Base-by-base conservation (phyloP, 2,888 invertebrate genomes). In the Plagodis dolabraria region DNA sequence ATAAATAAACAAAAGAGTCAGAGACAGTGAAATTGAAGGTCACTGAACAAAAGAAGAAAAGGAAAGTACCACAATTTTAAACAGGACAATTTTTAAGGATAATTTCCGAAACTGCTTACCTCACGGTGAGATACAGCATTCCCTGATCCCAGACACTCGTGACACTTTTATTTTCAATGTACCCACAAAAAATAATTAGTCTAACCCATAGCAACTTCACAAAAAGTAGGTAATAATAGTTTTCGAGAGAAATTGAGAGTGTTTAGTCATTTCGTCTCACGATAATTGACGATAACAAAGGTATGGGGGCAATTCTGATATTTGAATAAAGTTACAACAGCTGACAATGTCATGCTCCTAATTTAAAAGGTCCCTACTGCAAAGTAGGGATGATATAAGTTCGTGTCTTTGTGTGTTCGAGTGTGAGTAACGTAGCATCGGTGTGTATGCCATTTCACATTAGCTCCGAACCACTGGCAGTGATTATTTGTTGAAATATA, bases 171-270 rank as follows among this genome's bases (percentile, higher is more conserved):
- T 59, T 59, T 59, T 59, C 53, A 12, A 50, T 36, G 43, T 59
- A 53, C 46, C 7, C 6, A 71, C 65, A 73, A 75, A 75, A 74
- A 60, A 60, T 55, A 56, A 48, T 48, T 43, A 40, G 46, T 46
- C 42, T 40, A 76, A 57, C 12, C 53, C 11, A 64, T 12, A 63
- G 52, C 56, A 64, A 52, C 54, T 34, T 63, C 67, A 42, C 9
- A 48, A 38, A 7, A 36, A 36, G 12, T 2, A 2, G 47, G 11
- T 12, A 72, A 69, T 70, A 65, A 67, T 62, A 36, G 55, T 42
- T 61, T 53, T 53, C 22, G 10, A 46, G 49, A 33, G 56, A 78
- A 75, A 78, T 49, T 64, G 73, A 78, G 67, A 79, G 77, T 77
- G 73, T 68, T 56, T 53, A 54, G 36, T 58, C 53, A 72, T 68